Evolutionary conservation across 2,797 vertebrate species (phyloP).

Genomic region (Xiphorhynchus erythropygius): DNA sequence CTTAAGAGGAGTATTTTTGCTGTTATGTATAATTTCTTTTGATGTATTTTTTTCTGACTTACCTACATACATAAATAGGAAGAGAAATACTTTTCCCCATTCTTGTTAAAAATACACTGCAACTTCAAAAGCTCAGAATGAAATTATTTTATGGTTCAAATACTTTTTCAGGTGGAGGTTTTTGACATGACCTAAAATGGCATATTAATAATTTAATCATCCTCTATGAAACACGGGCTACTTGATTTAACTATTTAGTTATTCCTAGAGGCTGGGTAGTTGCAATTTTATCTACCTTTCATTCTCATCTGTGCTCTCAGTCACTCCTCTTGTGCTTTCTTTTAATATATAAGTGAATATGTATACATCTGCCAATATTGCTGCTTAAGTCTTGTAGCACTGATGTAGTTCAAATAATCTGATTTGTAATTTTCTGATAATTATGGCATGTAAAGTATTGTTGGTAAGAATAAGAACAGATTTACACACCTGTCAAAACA

Average conservation of each 20-base stretch:
- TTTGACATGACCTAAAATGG: background rate
- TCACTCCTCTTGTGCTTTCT: background rate
- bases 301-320: background rate
- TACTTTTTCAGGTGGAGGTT: constrained; percentile 8
- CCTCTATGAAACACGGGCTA: background rate
- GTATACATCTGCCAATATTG: background rate
- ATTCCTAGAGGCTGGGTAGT: background rate
- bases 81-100: background rate
- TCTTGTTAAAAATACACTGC: constrained; percentile 20
- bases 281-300: background rate
- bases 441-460: background rate
- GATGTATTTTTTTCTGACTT: constrained; percentile 45
- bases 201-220: constrained; percentile 26
- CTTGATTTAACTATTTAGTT: constrained; percentile 1
- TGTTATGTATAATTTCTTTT: constrained; percentile 6
- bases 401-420: background rate
- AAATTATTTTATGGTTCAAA: background rate
- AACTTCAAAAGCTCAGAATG: background rate
- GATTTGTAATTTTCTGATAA: background rate
- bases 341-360: background rate
- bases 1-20: background rate
- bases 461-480: background rate
- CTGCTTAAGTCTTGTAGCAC: background rate
- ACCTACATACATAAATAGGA: background rate
- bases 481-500: background rate